Percentiles rank a stretch among this genome's conserved stretches.
Evolutionary conservation across 1,140 invertebrate genomes (phyloP).

Genomic region (Aphelinus certus): DNA sequence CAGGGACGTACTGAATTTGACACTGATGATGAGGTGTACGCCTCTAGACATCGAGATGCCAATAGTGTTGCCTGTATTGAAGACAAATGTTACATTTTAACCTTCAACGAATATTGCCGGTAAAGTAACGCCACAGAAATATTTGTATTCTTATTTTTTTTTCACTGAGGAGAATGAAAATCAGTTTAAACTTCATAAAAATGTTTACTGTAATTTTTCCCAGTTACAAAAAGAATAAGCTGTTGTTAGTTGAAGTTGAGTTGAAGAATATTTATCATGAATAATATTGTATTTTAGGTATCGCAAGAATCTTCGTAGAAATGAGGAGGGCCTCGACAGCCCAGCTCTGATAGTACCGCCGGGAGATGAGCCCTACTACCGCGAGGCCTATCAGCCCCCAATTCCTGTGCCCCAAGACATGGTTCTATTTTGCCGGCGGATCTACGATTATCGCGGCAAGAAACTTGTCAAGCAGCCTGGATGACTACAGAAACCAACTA

Average conservation of each 20-base stretch:
- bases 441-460: slow-evolving; percentile 93
- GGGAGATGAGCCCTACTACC: slow-evolving; percentile 65
- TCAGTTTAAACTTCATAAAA: not conserved
- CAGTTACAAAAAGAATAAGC: slow-evolving; percentile 10
- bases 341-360: slow-evolving; percentile 69
- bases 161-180: not conserved
- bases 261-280: not conserved
- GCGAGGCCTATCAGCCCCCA: slow-evolving; percentile 72
- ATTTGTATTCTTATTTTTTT: not conserved
- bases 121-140: slow-evolving; percentile 59
- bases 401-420: slow-evolving; percentile 82
- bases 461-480: slow-evolving; percentile 78
- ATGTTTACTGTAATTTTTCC: slow-evolving; percentile 30
- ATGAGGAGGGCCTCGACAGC: slow-evolving; percentile 71
- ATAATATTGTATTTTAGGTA: slow-evolving; percentile 65
- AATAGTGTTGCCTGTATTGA: slow-evolving; percentile 98
- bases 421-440: slow-evolving; percentile 92
- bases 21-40: slow-evolving; percentile 91
- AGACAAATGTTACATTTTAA: slow-evolving; percentile 97
- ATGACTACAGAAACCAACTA: slow-evolving; percentile 61
- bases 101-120: slow-evolving; percentile 97
- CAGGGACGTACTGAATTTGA: slow-evolving; percentile 81
- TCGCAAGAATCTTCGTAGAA: slow-evolving; percentile 70
- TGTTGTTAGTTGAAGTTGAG: not conserved
- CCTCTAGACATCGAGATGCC: slow-evolving; percentile 91